Base-by-base conservation (phyloP, 1,140 invertebrate genomes). In the Drosophila simulans region DNA sequence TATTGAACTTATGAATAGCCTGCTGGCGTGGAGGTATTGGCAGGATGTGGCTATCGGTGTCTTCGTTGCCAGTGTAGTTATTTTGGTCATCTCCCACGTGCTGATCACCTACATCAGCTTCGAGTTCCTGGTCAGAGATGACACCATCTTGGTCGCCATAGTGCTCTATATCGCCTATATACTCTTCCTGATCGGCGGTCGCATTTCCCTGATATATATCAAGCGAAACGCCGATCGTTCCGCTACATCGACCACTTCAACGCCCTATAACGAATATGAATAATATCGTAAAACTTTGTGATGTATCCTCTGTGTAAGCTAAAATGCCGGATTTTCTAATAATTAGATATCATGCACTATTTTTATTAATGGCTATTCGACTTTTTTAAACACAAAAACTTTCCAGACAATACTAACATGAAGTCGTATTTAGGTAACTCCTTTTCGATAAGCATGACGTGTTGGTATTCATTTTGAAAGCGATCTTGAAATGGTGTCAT, bases 161-260 rank as follows among this genome's bases (percentile, higher is more conserved):
- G 51, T 72, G 12, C 45, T 88, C 25, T 76, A 69, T 13, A 48
- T 79, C 5, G 51, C 48, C 35, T 86, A 53, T 37, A 56, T 79
- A 15, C 55, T 88, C 0, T 1, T 86, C 0, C 3, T 86, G 54
- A 11, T 88, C 0, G 59, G 46, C 34, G 3, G 25, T 17, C 58
- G 64, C 2, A 0, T 66, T 25, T n/a, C 45, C 27, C 2, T 3
- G 8, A 0, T 27, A 3, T 40, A 35, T 43, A 10, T 66, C 3
- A 0, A 0, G 0, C 4, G 2, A 5, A 59, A 63, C 4, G 2
- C 34, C 0, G 0, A 7, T 0, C 10, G 42, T 5, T 57, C 11
- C n/a, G 4, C 2, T 2, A 5, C n/a, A 10, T 5, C 48, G n/a
- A 34, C 48, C 7, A 5, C 3, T 20, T 4, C 22, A 22, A 22